A percentile compares a stretch with the other conserved stretches of the same genome.
Conservation (phyloP, 92 coral and sea anemone genomes). For the Phenganax marumi region DNA sequence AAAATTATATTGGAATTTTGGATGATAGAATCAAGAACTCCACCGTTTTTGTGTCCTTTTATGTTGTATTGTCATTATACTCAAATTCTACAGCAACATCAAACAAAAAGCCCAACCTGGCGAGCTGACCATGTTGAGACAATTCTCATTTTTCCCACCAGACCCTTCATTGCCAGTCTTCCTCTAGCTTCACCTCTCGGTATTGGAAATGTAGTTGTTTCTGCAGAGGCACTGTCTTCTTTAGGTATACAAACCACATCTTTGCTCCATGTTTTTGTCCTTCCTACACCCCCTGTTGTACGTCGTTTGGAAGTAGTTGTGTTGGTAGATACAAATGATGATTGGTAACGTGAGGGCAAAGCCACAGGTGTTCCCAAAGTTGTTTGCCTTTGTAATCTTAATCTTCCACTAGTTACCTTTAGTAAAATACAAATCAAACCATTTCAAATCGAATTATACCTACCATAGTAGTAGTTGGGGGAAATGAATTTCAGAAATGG, state of each 20-base stretch:
- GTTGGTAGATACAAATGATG: neutral
- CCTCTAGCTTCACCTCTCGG: neutral
- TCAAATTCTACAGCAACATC: too few relatives aligned
- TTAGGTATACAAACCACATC: neutral
- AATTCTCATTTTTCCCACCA: neutral
- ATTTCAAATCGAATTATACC: too few relatives aligned
- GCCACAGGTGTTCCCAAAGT: neutral
- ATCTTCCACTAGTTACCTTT: too few relatives aligned
- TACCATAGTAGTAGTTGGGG: too few relatives aligned
- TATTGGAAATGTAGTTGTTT: neutral
- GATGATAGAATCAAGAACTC: too few relatives aligned
- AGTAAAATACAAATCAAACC: too few relatives aligned
- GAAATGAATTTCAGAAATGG: too few relatives aligned
- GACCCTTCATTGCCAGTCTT: neutral
- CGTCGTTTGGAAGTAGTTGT: neutral
- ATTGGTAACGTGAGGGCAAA: neutral
- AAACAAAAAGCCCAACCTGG: too few relatives aligned
- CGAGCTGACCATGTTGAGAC: neutral
- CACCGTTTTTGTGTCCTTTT: too few relatives aligned
- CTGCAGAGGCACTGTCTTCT: neutral
- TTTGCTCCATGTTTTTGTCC: slow-evolving; percentile 1
- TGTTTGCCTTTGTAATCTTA: neutral
- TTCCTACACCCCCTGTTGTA: neutral
- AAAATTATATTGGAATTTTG: too few relatives aligned
- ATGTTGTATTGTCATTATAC: too few relatives aligned